A percentile compares a stretch with the other conserved stretches of the same genome.
Conservation (phyloP, 2,888 invertebrate species). For the Autographa gamma region DNA sequence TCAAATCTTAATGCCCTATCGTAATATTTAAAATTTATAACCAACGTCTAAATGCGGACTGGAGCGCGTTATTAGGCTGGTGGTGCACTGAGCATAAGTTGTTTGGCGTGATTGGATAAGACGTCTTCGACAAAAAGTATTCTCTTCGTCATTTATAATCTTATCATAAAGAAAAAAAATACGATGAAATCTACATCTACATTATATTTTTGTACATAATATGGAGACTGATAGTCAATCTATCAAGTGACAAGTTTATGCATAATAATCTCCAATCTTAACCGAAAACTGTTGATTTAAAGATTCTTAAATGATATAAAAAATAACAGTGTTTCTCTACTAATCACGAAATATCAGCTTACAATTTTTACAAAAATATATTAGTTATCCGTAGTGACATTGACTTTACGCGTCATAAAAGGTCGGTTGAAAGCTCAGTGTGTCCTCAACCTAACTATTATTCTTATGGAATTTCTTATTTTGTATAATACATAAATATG, state of each 20-base stretch:
- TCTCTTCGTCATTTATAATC: background rate
- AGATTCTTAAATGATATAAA: no score
- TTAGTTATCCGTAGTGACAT: background rate
- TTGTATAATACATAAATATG: constrained; percentile 61
- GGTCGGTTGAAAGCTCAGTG: background rate
- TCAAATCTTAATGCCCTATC: constrained; percentile 81
- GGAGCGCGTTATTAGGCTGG: constrained; percentile 52
- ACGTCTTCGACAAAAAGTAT: background rate
- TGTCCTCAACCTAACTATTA: constrained; percentile 40
- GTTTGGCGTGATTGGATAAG: background rate
- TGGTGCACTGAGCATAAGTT: constrained; percentile 22
- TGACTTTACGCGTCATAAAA: background rate
- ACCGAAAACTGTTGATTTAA: no score
- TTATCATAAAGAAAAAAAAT: no score
- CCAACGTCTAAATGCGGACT: constrained; percentile 64
- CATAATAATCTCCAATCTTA: no score
- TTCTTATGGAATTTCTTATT: constrained; percentile 48
- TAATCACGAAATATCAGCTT: no score
- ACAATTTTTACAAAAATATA: no score
- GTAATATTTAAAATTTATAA: constrained; percentile 83
- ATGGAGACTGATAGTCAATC: no score
- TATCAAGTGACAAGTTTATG: no score
- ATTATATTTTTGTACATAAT: no score
- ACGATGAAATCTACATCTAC: no score
- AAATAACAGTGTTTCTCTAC: no score